These are phyloP conservation scores for Anadara kagoshimensis DNA, from an alignment of 1,140 invertebrate genomes.

Conservation along the genomic window DNA sequence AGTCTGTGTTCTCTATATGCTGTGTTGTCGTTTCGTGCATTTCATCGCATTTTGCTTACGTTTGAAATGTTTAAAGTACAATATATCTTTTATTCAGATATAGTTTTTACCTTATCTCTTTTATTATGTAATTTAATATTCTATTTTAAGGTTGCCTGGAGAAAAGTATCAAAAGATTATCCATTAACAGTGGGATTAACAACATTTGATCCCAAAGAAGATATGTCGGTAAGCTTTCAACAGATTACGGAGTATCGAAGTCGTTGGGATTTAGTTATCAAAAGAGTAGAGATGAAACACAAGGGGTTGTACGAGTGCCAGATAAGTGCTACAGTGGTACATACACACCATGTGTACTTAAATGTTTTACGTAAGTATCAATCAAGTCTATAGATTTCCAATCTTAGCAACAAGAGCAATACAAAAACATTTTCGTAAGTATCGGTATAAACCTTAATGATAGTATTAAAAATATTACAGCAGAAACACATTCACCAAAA, in stretches of 20 bases:
- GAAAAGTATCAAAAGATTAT: constrained; percentile 38
- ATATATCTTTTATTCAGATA: no score
- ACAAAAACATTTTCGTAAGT: no score
- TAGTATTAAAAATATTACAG: no score
- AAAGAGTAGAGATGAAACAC: constrained; percentile 31
- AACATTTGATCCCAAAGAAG: constrained; percentile 34
- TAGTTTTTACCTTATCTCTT: no score
- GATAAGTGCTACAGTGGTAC: constrained; percentile 34
- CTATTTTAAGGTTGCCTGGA: constrained; percentile 35
- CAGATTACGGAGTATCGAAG: constrained; percentile 8
- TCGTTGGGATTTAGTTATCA: constrained; percentile 38
- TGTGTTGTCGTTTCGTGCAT: no score
- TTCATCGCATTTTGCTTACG: no score
- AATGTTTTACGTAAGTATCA: constrained; percentile 40
- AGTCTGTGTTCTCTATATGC: no score
- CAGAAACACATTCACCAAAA: no score
- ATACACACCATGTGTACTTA: constrained; percentile 39
- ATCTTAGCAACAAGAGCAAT: no score
- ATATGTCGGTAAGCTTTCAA: constrained; percentile 33
- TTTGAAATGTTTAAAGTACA: no score
- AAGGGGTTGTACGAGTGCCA: constrained; percentile 40
- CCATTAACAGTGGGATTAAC: constrained; percentile 36
- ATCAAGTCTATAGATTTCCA: no score
- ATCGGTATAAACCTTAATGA: no score
- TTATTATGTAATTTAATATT: not conserved